A percentile compares a stretch with the other conserved stretches of the same genome.
These are phyloP conservation scores for Amia ocellicauda DNA, from an alignment of 2,113 vertebrate genomes.

Conservation along the genomic window DNA sequence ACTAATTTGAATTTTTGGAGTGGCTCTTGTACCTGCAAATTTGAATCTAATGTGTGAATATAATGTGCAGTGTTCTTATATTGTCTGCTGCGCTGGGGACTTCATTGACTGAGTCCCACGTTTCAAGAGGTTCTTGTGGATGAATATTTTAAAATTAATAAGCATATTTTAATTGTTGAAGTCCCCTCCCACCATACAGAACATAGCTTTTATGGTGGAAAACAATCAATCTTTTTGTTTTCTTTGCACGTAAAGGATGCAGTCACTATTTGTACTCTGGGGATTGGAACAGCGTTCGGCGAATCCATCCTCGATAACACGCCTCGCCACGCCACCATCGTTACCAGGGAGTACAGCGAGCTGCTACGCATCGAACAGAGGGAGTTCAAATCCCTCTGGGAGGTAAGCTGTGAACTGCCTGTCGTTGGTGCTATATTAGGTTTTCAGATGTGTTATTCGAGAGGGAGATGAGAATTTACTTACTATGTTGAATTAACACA, in stretches of 20 bases:
- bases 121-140: constrained; percentile 2
- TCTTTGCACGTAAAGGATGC: constrained; percentile 75
- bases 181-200: background rate
- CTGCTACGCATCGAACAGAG: constrained; percentile 93
- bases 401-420: constrained; percentile 66
- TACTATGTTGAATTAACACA: no score
- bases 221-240: constrained; percentile 22
- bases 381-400: constrained; percentile 93
- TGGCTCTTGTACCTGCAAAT: background rate
- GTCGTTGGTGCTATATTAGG: background rate
- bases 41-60: background rate
- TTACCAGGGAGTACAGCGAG: constrained; percentile 86
- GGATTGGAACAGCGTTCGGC: constrained; percentile 92
- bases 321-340: constrained; percentile 92
- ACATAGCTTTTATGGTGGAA: background rate
- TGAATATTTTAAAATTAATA: constrained; percentile 3
- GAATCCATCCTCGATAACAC: constrained; percentile 97
- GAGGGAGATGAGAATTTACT: no score
- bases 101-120: constrained; percentile 20
- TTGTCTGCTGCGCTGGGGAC: constrained; percentile 24
- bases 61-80: constrained; percentile 10
- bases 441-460: no score
- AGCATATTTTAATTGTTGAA: background rate
- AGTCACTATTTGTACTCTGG: constrained; percentile 91
- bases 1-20: constrained; percentile 35